Conservation (phyloP, 2,888 invertebrate genomes). For the Lithophane socia region DNA sequence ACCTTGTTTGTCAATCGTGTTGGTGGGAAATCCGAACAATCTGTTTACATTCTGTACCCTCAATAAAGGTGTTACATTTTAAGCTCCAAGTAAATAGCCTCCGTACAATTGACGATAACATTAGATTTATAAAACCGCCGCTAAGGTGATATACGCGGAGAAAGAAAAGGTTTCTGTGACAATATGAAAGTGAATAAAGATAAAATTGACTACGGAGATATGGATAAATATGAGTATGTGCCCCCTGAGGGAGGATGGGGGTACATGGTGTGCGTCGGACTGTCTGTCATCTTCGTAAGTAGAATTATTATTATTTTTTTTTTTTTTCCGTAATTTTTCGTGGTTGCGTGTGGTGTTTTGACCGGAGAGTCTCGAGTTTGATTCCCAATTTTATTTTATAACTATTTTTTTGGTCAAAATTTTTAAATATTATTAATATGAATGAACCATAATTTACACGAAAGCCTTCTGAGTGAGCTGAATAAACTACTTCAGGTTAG, state of each 20-base stretch:
- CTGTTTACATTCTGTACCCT: conserved; percentile 79
- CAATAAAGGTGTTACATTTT: conserved; percentile 79
- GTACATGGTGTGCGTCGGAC: conserved; percentile 92
- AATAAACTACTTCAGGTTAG: no score
- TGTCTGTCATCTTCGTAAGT: conserved; percentile 93
- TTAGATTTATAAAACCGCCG: conserved; percentile 81
- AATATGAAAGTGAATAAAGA: conserved; percentile 77
- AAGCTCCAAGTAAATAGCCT: conserved; percentile 80
- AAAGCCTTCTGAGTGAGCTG: no score
- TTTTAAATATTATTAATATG: no score
- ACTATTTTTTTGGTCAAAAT: background rate
- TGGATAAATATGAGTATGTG: conserved; percentile 83
- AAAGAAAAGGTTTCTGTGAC: conserved; percentile 61
- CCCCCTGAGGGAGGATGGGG: conserved; percentile 94
- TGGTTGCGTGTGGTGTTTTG: background rate
- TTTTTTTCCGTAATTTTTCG: background rate
- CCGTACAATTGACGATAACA: conserved; percentile 76
- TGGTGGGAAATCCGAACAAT: conserved; percentile 84
- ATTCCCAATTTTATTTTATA: background rate
- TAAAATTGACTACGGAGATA: conserved; percentile 76
- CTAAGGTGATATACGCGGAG: conserved; percentile 65
- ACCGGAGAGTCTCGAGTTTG: background rate
- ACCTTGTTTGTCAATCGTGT: conserved; percentile 78
- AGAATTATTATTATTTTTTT: conserved; percentile 38
- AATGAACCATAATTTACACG: no score